phyloP scores from a whole-genome alignment of 1,140 invertebrate genomes.

The Orussus abietinus region DNA sequence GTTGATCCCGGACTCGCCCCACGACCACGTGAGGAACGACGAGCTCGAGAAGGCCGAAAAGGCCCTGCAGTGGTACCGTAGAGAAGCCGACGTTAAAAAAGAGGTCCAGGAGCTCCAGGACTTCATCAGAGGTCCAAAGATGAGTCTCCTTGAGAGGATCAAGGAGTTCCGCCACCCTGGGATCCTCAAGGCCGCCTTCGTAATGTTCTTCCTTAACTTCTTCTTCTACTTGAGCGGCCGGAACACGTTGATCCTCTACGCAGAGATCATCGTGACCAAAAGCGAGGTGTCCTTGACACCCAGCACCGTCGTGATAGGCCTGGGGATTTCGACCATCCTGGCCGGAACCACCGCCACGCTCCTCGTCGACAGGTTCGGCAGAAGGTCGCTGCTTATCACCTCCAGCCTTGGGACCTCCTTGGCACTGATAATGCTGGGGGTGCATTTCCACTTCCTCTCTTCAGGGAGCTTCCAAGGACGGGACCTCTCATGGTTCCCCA shows the following conservation, averaged over 20 bases:
- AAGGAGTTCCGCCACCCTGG: conserved; percentile 33
- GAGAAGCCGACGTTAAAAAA: conserved; percentile 34
- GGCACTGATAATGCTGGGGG: conserved; percentile 41
- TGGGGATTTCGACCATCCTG: conserved; percentile 34
- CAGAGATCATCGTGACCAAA: conserved; percentile 43
- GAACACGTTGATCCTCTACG: conserved; percentile 38
- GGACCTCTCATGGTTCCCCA: conserved; percentile 46
- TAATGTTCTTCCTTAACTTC: conserved; percentile 34
- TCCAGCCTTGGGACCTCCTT: conserved; percentile 34
- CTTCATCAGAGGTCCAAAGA: conserved; percentile 31
- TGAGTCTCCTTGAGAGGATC: conserved; percentile 28
- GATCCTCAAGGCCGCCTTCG: conserved; percentile 26
- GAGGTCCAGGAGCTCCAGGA: conserved; percentile 42
- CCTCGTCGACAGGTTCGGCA: conserved; percentile 42
- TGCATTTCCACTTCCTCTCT: conserved; percentile 48
- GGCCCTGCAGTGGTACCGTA: conserved; percentile 43
- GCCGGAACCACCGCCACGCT: conserved; percentile 32
- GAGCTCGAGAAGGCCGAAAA: conserved; percentile 38
- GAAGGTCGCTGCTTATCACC: conserved; percentile 34
- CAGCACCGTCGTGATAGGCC: conserved; percentile 35
- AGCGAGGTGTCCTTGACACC: conserved; percentile 30
- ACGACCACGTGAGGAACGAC: conserved; percentile 36
- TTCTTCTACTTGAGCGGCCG: conserved; percentile 38
- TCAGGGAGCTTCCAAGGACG: conserved; percentile 19
- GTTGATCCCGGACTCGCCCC: conserved; percentile 57